A percentile compares a stretch with the other conserved stretches of the same genome.
Evolutionary conservation across 2,888 invertebrate genomes (phyloP).

Genomic region (Euphydryas editha): DNA sequence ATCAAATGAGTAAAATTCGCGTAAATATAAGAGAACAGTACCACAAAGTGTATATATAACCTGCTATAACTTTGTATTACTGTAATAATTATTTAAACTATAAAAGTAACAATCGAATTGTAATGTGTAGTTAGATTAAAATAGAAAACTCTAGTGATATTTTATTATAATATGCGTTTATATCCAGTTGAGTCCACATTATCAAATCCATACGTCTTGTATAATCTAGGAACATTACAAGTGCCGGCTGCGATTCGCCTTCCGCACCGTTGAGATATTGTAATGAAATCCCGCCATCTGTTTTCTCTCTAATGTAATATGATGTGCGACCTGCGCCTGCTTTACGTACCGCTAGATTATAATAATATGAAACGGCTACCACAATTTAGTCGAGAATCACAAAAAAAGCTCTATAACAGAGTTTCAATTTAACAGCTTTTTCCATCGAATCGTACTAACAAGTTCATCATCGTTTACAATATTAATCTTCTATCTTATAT

Average conservation of each 20-base stretch:
- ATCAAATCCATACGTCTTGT: slow-evolving; percentile 66
- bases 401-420: too few species aligned
- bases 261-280: slow-evolving; percentile 74
- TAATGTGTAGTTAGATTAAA: not conserved
- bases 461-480: too few species aligned
- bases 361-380: slow-evolving; percentile 41
- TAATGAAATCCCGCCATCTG: slow-evolving; percentile 80
- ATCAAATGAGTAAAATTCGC: too few species aligned
- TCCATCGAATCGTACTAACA: too few species aligned
- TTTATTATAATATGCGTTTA: not conserved
- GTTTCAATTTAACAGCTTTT: too few species aligned
- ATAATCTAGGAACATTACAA: slow-evolving; percentile 70
- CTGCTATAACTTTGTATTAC: too few species aligned
- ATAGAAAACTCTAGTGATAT: too few species aligned
- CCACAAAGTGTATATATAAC: too few species aligned
- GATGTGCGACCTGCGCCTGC: slow-evolving; percentile 65
- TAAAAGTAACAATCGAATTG: too few species aligned
- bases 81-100: too few species aligned
- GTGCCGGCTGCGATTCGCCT: slow-evolving; percentile 68
- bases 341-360: slow-evolving; percentile 57
- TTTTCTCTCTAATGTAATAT: slow-evolving; percentile 72
- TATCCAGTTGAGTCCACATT: slow-evolving; percentile 48
- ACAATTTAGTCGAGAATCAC: slow-evolving; percentile 5
- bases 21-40: too few species aligned
- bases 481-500: too few species aligned